Evolutionary conservation across 2,888 invertebrate species (phyloP), one percentile per base, ranked within the genome.

Genomic region (Microplitis manilae): DNA sequence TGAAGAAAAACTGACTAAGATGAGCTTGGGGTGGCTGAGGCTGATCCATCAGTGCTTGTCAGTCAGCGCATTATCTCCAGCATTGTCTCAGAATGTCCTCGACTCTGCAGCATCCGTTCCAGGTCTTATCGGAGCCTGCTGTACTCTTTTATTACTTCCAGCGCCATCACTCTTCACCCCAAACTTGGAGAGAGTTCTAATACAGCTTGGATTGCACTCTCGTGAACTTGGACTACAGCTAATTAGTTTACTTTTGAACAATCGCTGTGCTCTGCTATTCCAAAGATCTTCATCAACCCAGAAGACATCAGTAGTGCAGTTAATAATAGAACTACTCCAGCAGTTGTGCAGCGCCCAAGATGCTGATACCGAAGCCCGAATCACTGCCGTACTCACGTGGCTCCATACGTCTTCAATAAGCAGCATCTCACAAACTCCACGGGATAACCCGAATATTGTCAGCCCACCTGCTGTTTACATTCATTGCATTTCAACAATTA

Each of bases 21-120:
- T 91, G 62, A 95, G 96, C 88, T 93, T 96, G 87, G 95, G 96
- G 79, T 97, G 97, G 97, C 92, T 97, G 81, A 92, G 95, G 80
- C 92, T 97, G 80, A 91, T 97, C 65, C 94, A 96, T 82, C 95
- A 95, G 85, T 96, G 96, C 86, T 93, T 96, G 80, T 94, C 93
- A 71, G 86, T 87, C 67, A 87, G 87, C 80, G 86, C 86, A 69
- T 78, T 86, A 75, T 89, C 89, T 81, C 82, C 84, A 77, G 80
- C 86, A 84, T 85, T 89, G 78, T 88, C 87, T 84, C 86, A 89
- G 1, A 91, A 92, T 81, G 91, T 94, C 30, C 90, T 93, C 17
- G 91, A 92, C 71, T 92, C 93, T n/a, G 93, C 95, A 1, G 93
- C 94, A 0, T 91, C 92, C 39, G 94, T 93, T 69, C 92, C 93